phyloP scores from a whole-genome alignment of 2,888 invertebrate species.

The Keiferia lycopersicella region DNA sequence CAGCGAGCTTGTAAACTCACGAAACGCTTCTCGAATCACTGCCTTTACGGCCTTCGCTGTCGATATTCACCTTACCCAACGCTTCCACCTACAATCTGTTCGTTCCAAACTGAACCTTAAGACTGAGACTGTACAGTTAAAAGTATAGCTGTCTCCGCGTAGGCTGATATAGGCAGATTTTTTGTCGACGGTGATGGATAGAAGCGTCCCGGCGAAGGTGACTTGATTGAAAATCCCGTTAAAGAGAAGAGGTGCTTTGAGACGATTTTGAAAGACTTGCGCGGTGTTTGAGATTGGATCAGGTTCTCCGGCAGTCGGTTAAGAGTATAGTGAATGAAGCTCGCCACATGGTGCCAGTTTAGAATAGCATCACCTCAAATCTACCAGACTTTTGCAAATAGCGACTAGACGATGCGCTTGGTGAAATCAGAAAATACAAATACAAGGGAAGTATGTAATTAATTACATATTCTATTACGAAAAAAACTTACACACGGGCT shows the following conservation, averaged over 20 bases:
- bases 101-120: conserved; percentile 43
- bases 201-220: conserved; percentile 51
- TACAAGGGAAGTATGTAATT: too few species aligned
- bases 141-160: conserved; percentile 31
- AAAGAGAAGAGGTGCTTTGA: conserved; percentile 49
- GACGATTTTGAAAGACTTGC: conserved; percentile 39
- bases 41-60: conserved; percentile 63
- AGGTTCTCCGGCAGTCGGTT: neutral
- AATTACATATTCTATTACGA: too few species aligned
- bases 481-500: too few species aligned
- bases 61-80: conserved; percentile 63
- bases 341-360: too few species aligned
- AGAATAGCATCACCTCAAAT: too few species aligned
- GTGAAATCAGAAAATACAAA: too few species aligned
- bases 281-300: conserved; percentile 29
- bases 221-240: conserved; percentile 65
- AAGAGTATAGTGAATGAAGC: too few species aligned
- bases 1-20: conserved; percentile 67
- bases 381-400: too few species aligned
- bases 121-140: conserved; percentile 27
- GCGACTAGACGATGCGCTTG: too few species aligned
- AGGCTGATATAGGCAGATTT: conserved; percentile 64
- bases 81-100: conserved; percentile 38
- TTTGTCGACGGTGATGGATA: conserved; percentile 65
- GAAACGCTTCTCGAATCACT: conserved; percentile 68